These are phyloP conservation scores for Caenorhabditis sp. DNA, from an alignment of 2,888 invertebrate species.

Conservation along the genomic window DNA sequence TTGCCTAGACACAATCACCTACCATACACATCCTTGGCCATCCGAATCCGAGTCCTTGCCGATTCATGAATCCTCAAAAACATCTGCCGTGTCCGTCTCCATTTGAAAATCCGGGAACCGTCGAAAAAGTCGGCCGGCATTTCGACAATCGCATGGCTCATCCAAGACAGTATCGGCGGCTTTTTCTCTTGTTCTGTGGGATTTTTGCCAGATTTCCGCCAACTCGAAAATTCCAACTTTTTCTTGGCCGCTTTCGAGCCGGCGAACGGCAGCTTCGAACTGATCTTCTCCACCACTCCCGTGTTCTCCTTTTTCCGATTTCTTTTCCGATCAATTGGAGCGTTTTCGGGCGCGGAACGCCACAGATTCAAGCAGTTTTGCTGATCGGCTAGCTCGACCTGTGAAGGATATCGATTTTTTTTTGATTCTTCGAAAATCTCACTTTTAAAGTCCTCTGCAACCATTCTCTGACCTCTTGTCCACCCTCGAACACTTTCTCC, in stretches of 20 bases:
- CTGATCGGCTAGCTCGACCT: not conserved
- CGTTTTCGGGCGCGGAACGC: not conserved
- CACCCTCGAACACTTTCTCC: slow-evolving; percentile 54
- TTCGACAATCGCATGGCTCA: slow-evolving; percentile 38
- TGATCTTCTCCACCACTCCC: not conserved
- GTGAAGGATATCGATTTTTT: slow-evolving; percentile 13
- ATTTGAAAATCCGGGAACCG: slow-evolving; percentile 28
- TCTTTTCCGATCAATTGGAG: not conserved
- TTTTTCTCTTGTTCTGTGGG: slow-evolving; percentile 26
- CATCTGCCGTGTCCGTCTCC: not conserved
- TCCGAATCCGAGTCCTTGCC: too few relatives aligned
- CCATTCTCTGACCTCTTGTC: slow-evolving; percentile 28
- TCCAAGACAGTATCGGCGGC: slow-evolving; percentile 53
- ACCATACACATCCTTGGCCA: too few relatives aligned
- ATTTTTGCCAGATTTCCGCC: not conserved
- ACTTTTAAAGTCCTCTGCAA: slow-evolving; percentile 9
- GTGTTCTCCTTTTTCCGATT: not conserved
- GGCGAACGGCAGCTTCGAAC: not conserved
- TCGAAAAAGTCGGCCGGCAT: slow-evolving; percentile 40
- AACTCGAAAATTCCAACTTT: not conserved
- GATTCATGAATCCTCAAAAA: too few relatives aligned
- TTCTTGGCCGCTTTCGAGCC: not conserved
- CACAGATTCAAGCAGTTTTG: slow-evolving; percentile 9
- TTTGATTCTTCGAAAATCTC: slow-evolving; percentile 12
- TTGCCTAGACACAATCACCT: too few relatives aligned